phyloP scores from a whole-genome alignment of 64 coral and sea anemone species.

The Dendrophyllia cribrosa region DNA sequence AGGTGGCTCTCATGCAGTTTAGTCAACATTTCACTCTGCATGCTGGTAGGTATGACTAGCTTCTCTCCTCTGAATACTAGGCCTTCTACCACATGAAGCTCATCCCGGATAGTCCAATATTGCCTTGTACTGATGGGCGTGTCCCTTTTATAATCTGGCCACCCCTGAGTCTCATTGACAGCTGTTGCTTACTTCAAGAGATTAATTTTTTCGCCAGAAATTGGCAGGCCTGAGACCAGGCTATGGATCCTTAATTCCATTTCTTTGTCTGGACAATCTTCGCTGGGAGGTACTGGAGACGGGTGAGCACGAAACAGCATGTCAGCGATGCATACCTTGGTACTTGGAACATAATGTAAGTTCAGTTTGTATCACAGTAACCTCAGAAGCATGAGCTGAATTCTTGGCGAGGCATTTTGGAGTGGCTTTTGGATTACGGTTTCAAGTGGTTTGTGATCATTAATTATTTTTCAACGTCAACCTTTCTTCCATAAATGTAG shows the following conservation, averaged over 20 bases:
- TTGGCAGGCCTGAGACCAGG: slow-evolving; percentile 35
- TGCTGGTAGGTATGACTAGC: not conserved
- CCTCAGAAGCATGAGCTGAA: slow-evolving; percentile 35
- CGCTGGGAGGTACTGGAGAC: not conserved
- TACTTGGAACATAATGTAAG: slow-evolving; percentile 19
- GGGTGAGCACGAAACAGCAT: slow-evolving; percentile 27
- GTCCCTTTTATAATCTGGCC: slow-evolving; percentile 17
- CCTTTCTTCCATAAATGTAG: no score
- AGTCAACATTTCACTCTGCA: not conserved
- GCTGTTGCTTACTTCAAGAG: slow-evolving; percentile 35
- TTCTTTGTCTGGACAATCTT: not conserved
- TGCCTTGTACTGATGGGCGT: slow-evolving; percentile 37
- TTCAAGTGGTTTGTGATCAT: slow-evolving; percentile 58
- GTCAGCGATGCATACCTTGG: slow-evolving; percentile 40
- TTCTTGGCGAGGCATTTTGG: slow-evolving; percentile 31
- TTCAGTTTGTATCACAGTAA: slow-evolving; percentile 48
- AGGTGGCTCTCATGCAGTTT: not conserved
- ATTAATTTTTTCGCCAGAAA: slow-evolving; percentile 15
- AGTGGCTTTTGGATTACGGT: slow-evolving; percentile 38
- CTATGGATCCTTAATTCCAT: slow-evolving; percentile 41
- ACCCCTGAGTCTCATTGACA: slow-evolving; percentile 7
- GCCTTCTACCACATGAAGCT: slow-evolving; percentile 56
- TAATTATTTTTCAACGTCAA: slow-evolving; percentile 47
- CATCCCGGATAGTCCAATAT: slow-evolving; percentile 56
- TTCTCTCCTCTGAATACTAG: slow-evolving; percentile 17